Conservation (phyloP, 2,797 vertebrate species). For the Margarornis squamiger region DNA sequence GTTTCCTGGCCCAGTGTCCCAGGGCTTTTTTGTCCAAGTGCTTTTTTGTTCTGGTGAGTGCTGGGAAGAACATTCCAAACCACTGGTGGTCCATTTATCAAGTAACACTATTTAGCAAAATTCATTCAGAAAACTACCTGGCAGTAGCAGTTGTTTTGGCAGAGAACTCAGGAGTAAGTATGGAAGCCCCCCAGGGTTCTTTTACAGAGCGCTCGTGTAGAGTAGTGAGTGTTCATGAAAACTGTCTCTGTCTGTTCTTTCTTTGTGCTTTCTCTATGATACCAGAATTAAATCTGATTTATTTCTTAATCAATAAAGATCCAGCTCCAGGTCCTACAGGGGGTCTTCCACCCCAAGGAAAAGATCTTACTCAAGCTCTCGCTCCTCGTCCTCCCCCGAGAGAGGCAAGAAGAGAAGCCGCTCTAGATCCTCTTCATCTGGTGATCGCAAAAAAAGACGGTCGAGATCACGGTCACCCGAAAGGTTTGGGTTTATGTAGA, state of each 20-base stretch:
- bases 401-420: constrained; percentile 93
- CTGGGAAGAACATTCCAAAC: not conserved
- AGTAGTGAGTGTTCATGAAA: not conserved
- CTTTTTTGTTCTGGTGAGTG: not conserved
- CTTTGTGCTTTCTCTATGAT: constrained; percentile 34
- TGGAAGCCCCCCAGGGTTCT: not conserved
- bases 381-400: constrained; percentile 90
- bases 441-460: constrained; percentile 96
- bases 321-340: constrained; percentile 99
- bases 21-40: not conserved
- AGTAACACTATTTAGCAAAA: not conserved
- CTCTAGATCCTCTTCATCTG: constrained; percentile 95
- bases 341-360: constrained; percentile 92
- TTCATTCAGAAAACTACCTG: not conserved
- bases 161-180: constrained; percentile 77
- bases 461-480: constrained; percentile 98
- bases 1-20: not conserved
- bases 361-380: constrained; percentile 90
- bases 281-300: constrained; percentile 85
- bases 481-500: constrained; percentile 99
- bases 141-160: constrained; percentile 52
- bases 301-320: constrained; percentile 94
- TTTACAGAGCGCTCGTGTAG: not conserved
- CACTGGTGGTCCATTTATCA: not conserved
- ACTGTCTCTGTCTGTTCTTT: constrained; percentile 61